Conservation (phyloP, 2,888 invertebrate genomes). For the Gasteruption jaculator region DNA sequence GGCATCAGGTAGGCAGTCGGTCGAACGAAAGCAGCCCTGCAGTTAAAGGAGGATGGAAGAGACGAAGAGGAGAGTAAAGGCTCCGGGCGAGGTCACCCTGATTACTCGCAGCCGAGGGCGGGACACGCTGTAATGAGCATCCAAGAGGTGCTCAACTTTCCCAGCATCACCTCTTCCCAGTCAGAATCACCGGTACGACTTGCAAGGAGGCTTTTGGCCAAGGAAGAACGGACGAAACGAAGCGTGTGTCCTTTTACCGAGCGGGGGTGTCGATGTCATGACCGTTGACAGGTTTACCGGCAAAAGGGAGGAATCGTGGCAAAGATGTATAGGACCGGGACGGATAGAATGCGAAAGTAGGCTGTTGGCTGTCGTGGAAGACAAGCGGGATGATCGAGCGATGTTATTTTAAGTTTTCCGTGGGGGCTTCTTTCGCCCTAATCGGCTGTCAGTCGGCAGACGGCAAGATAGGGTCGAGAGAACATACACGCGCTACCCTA, state of each 20-base stretch:
- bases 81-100: constrained; percentile 51
- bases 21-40: constrained; percentile 6
- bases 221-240: too few species aligned
- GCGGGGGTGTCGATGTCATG: too few species aligned
- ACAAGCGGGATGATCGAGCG: constrained; percentile 47
- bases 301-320: constrained; percentile 6
- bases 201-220: too few species aligned
- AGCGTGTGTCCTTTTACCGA: too few species aligned
- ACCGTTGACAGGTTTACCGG: too few species aligned
- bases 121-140: constrained; percentile 50
- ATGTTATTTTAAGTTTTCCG: constrained; percentile 52
- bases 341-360: constrained; percentile 40
- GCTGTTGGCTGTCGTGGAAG: constrained; percentile 38
- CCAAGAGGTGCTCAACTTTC: constrained; percentile 48
- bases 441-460: constrained; percentile 43
- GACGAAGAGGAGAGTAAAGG: constrained; percentile 39
- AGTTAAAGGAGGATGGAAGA: constrained; percentile 19
- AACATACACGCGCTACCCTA: too few species aligned
- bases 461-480: neutral
- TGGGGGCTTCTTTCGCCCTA: constrained; percentile 48
- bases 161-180: too few species aligned
- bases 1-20: constrained; percentile 40
- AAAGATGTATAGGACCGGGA: too few species aligned
- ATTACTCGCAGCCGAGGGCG: constrained; percentile 50
- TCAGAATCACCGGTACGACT: too few species aligned